phyloP scores from a whole-genome alignment of 2,113 vertebrate species.

The Rhipidura dahli region DNA sequence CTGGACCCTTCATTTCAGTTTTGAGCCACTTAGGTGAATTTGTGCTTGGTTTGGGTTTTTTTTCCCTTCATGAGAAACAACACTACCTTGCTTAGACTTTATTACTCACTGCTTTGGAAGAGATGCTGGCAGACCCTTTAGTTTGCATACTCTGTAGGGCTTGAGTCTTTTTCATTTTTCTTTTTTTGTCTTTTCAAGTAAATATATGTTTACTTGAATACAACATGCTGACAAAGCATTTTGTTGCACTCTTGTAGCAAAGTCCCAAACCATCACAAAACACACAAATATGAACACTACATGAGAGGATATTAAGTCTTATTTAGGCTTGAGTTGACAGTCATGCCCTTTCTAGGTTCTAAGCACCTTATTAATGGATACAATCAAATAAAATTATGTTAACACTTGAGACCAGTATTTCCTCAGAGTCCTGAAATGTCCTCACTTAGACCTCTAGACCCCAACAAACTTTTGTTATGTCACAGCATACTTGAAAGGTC shows the following conservation, averaged over 20 bases:
- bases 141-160: not conserved
- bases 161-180: not conserved
- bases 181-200: not conserved
- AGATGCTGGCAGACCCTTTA: not conserved
- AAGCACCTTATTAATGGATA: not conserved
- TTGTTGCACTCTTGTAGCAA: not conserved
- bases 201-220: not conserved
- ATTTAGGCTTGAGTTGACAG: not conserved
- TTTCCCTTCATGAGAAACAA: not conserved
- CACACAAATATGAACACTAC: not conserved
- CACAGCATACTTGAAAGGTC: not conserved
- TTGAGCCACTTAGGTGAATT: not conserved
- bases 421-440: not conserved
- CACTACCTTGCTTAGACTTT: not conserved
- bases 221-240: not conserved
- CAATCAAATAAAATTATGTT: not conserved
- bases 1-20: not conserved
- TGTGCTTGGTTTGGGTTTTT: fast-evolving
- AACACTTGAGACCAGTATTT: not conserved
- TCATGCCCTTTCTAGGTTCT: not conserved
- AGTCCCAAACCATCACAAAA: not conserved
- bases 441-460: not conserved
- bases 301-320: not conserved
- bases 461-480: not conserved
- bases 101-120: not conserved